Evolutionary conservation across 2,888 invertebrate species (phyloP).

Genomic region (Lithophane semibrunnea): DNA sequence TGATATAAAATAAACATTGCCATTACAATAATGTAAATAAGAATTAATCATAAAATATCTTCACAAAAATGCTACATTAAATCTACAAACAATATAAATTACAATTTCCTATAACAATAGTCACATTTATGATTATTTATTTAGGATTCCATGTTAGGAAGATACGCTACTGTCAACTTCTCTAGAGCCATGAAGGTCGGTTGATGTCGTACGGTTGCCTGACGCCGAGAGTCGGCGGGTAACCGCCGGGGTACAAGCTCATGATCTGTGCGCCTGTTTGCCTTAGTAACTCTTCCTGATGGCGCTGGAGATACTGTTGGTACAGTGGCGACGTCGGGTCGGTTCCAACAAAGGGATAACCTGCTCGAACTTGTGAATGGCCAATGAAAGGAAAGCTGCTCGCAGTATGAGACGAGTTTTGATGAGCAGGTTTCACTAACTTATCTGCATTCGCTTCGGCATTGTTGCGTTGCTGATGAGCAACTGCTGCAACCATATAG

Average conservation of each 20-base stretch:
- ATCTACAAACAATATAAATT: conserved; percentile 85
- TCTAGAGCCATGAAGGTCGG: conserved; percentile 92
- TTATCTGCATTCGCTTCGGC: conserved; percentile 81
- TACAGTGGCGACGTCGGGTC: conserved; percentile 93
- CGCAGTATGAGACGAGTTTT: conserved; percentile 82
- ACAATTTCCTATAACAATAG: conserved; percentile 82
- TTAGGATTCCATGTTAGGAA: conserved; percentile 56
- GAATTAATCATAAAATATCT: conserved; percentile 75
- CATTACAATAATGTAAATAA: conserved; percentile 74
- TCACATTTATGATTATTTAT: conserved; percentile 78
- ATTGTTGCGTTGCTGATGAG: conserved; percentile 84
- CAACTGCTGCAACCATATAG: conserved; percentile 88
- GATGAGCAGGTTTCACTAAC: conserved; percentile 87
- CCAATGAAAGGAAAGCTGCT: conserved; percentile 91
- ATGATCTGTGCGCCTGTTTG: conserved; percentile 92
- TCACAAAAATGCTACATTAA: conserved; percentile 78
- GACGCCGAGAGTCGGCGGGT: conserved; percentile 91
- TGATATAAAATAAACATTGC: conserved; percentile 69
- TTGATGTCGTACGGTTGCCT: conserved; percentile 94
- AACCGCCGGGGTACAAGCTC: conserved; percentile 92
- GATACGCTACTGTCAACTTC: conserved; percentile 59
- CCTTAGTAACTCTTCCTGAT: conserved; percentile 91
- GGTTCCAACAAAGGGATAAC: conserved; percentile 91
- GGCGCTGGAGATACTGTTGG: conserved; percentile 93
- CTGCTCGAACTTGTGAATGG: conserved; percentile 90